phyloP scores from a whole-genome alignment of 2,797 vertebrate species.

The Periophthalmus magnuspinnatus region DNA sequence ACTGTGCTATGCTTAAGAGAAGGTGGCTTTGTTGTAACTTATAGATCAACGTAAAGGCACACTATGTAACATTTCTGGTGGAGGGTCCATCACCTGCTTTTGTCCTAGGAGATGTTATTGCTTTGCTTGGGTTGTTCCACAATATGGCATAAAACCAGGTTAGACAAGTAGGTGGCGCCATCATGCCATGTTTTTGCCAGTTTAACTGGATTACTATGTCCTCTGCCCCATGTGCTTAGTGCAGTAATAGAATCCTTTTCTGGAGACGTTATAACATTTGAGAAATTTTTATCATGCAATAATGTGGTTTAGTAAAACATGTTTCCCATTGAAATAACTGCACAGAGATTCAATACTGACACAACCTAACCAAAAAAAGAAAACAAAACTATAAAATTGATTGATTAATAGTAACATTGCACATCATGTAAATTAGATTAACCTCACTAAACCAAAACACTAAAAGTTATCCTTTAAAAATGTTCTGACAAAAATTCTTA shows the following conservation, averaged over 20 bases:
- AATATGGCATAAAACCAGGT: too few relatives aligned
- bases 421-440: background rate
- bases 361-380: too few relatives aligned
- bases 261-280: background rate
- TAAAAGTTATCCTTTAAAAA: background rate
- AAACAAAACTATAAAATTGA: too few relatives aligned
- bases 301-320: background rate
- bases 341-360: too few relatives aligned
- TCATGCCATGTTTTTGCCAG: too few relatives aligned
- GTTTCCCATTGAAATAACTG: too few relatives aligned
- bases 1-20: background rate
- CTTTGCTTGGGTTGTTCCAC: too few relatives aligned
- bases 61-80: too few relatives aligned
- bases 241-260: background rate
- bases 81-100: too few relatives aligned
- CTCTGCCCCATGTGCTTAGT: constrained; percentile 36
- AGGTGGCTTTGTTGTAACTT: background rate
- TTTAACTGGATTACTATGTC: background rate
- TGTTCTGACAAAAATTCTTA: background rate
- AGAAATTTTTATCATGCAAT: background rate
- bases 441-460: background rate
- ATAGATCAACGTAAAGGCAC: background rate
- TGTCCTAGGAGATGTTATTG: too few relatives aligned
- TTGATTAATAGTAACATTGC: background rate
- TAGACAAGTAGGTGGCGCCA: too few relatives aligned